Conservation (phyloP, 2,888 invertebrate species). For the Protodeltote pygarga region DNA sequence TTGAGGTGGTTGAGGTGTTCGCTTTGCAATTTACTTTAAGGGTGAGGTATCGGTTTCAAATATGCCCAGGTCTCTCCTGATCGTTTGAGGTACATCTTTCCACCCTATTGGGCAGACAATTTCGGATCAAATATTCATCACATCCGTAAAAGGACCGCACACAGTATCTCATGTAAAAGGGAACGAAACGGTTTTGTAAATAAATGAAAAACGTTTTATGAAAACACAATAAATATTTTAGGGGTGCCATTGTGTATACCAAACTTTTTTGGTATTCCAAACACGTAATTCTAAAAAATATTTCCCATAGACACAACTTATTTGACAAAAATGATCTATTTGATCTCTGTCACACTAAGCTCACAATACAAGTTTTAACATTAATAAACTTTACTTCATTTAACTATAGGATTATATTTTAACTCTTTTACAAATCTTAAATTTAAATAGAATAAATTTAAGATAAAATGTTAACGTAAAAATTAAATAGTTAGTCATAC, state of each 20-base stretch:
- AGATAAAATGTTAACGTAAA: slow-evolving; percentile 9
- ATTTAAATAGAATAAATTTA: no score
- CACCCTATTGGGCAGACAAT: slow-evolving; percentile 41
- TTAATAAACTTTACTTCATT: no score
- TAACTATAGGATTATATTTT: neutral
- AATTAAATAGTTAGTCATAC: no score
- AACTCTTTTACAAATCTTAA: neutral
- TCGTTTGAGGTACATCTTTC: slow-evolving; percentile 15
- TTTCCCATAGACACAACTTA: no score
- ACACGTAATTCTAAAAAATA: no score
- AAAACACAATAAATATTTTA: slow-evolving; percentile 46
- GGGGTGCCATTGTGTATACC: slow-evolving; percentile 6
- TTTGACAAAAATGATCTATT: no score
- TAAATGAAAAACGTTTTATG: slow-evolving; percentile 49
- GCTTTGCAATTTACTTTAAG: slow-evolving; percentile 11
- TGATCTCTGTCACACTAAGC: no score
- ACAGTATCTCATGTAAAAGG: slow-evolving; percentile 44
- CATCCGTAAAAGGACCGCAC: slow-evolving; percentile 42
- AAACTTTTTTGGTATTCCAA: neutral
- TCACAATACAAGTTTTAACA: no score
- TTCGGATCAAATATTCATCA: slow-evolving; percentile 54
- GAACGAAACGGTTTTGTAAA: slow-evolving; percentile 45
- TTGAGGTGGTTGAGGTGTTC: no score
- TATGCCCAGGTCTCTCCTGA: slow-evolving; percentile 16
- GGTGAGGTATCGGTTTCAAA: slow-evolving; percentile 12